phyloP scores from a whole-genome alignment of 1,140 invertebrate genomes.

The Metaphire vulgaris region DNA sequence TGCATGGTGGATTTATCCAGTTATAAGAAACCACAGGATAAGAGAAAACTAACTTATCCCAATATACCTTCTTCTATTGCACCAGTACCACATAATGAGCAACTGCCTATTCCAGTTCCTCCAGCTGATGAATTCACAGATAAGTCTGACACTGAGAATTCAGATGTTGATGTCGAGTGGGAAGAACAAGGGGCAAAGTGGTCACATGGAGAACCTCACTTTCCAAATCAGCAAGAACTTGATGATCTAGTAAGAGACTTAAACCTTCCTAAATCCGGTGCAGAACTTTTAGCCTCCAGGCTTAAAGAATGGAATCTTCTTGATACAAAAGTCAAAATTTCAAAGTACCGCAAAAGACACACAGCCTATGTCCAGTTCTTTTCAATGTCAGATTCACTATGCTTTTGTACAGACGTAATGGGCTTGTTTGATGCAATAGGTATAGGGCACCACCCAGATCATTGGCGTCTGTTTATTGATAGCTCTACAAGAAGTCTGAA shows the following conservation, averaged over 20 bases:
- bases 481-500: conserved; percentile 5
- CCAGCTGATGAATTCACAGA: neutral
- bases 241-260: conserved; percentile 31
- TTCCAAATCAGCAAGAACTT: conserved; percentile 26
- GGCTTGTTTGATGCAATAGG: conserved; percentile 9
- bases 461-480: conserved; percentile 18
- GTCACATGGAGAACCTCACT: conserved; percentile 15
- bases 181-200: neutral
- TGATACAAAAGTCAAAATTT: conserved; percentile 25
- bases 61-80: conserved; percentile 3
- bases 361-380: conserved; percentile 16
- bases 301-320: conserved; percentile 27
- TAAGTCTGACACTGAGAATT: neutral
- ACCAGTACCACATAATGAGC: neutral
- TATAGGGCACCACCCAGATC: neutral
- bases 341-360: conserved; percentile 18
- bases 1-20: conserved; percentile 24
- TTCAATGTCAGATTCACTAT: conserved; percentile 3
- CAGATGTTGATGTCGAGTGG: neutral
- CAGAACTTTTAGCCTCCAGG: conserved; percentile 30
- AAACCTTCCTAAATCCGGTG: conserved; percentile 25
- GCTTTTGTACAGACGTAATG: conserved; percentile 10
- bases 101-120: neutral
- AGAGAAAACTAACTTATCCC: neutral
- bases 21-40: neutral